Evolutionary conservation across 2,888 invertebrate genomes (phyloP).

Genomic region (Bembecia ichneumoniformis): DNA sequence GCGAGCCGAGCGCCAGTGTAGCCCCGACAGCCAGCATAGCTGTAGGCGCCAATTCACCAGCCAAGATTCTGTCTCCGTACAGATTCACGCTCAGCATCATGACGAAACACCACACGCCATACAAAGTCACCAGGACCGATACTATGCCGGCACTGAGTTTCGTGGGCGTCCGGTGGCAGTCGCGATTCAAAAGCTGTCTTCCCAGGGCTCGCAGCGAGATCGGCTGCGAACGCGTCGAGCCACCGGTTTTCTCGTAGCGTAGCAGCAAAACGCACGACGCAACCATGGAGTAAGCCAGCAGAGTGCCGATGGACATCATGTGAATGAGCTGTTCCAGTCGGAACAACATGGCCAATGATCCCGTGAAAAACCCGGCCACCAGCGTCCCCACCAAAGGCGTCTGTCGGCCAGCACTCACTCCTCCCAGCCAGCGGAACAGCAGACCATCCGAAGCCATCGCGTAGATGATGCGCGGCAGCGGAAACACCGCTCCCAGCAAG

Average conservation of each 20-base stretch:
- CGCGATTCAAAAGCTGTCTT: conserved; percentile 57
- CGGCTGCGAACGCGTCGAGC: conserved; percentile 3
- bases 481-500: conserved; percentile 88
- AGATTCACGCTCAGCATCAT: conserved; percentile 42
- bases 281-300: conserved; percentile 91
- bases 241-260: conserved; percentile 38
- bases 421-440: conserved; percentile 82
- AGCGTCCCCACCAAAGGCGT: conserved; percentile 85
- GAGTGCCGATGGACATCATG: conserved; percentile 92
- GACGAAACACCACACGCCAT: conserved; percentile 56
- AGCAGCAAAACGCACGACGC: conserved; percentile 88
- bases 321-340: conserved; percentile 87
- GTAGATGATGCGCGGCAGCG: conserved; percentile 88
- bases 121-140: conserved; percentile 54
- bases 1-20: conserved; percentile 46
- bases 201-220: conserved; percentile 21
- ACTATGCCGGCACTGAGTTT: conserved; percentile 57
- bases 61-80: conserved; percentile 32
- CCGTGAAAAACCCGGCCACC: conserved; percentile 82
- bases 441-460: conserved; percentile 91
- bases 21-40: conserved; percentile 19
- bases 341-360: conserved; percentile 85
- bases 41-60: conserved; percentile 30
- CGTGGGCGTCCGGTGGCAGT: conserved; percentile 42
- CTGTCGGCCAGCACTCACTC: conserved; percentile 80